These are phyloP conservation scores for Phenganax stokvisi DNA, from an alignment of 92 coral and sea anemone genomes.

Conservation along the genomic window DNA sequence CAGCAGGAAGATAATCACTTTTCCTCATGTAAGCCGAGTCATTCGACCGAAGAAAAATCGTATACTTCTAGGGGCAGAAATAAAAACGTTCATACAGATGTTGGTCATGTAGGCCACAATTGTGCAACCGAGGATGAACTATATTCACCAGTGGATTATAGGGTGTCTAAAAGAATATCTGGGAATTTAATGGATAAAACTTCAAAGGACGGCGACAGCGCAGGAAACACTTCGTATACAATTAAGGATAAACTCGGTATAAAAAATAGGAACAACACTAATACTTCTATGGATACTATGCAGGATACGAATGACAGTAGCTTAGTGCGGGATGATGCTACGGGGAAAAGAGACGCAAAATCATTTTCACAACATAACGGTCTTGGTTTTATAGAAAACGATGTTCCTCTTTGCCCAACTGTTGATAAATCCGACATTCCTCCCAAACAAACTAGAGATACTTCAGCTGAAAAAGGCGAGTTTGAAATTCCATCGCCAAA, in stretches of 20 bases:
- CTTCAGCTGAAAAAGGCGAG: background rate
- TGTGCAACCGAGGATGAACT: slow-evolving; percentile 8
- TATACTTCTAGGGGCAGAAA: background rate
- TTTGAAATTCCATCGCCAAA: slow-evolving; percentile 14
- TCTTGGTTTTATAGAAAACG: background rate
- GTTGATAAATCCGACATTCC: slow-evolving; percentile 15
- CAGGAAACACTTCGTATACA: background rate
- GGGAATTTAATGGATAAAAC: background rate
- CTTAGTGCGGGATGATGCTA: background rate
- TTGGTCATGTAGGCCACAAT: background rate
- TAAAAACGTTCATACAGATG: background rate
- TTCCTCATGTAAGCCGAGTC: background rate
- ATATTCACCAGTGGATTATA: slow-evolving; percentile 12
- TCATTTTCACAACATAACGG: background rate
- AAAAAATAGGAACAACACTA: background rate
- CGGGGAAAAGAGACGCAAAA: background rate
- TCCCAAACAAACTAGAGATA: background rate
- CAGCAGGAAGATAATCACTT: background rate
- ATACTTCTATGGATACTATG: background rate
- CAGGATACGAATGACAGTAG: background rate
- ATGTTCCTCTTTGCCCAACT: background rate
- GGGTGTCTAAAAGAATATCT: background rate
- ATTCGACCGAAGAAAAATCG: background rate
- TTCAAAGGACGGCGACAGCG: background rate
- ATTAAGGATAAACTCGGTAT: background rate